Evolutionary conservation across 2,888 invertebrate genomes (phyloP), one percentile per base, ranked within the genome.

Genomic region (Vesta saturnalis): DNA sequence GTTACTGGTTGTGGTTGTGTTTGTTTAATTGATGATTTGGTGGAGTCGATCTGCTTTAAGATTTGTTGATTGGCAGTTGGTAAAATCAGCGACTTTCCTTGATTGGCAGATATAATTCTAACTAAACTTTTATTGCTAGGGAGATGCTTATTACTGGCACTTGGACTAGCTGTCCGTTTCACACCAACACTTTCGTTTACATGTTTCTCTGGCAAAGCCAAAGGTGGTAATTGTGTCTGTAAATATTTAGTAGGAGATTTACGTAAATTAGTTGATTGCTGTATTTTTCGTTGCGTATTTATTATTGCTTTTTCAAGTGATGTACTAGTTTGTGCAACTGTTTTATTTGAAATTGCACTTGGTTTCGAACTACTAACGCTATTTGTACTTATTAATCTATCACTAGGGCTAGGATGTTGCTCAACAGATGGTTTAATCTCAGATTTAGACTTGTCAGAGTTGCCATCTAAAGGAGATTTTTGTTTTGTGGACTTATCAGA

Each of bases 11-110:
- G 39, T 62, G 79, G 77, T 76, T 64, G 73, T 64, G 78, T 35
- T 76, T 78, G 72, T 77, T 77, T 72, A 63, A 76, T 30, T 70
- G 77, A n/a, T 64, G 77, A 76, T 55, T 79, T 80, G 55, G 80
- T 52, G 1, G 52, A 79, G 59, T 76, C 74, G 4, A 69, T 82
- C 81, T 67, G 74, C 72, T 81, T 81, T 19, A 78, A 70, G 14
- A 79, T 61, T 56, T 81, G 78, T n/a, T 83, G 75, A 69, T 84
- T 83, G 10, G 83, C 77, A 1, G 84, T 83, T 0, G 86, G 85
- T 63, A 86, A 84, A 72, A 87, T 86, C 8, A 87, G 81, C 0
- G 86, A 84, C 73, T 85, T 82, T 60, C 83, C 83, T 70, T 82
- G 82, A 23, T 78, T 77, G 0, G 83, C 80, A 6, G 84, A 81